Base-by-base conservation (phyloP, 2,888 invertebrate genomes). In the Drosophila stalkeri region DNA sequence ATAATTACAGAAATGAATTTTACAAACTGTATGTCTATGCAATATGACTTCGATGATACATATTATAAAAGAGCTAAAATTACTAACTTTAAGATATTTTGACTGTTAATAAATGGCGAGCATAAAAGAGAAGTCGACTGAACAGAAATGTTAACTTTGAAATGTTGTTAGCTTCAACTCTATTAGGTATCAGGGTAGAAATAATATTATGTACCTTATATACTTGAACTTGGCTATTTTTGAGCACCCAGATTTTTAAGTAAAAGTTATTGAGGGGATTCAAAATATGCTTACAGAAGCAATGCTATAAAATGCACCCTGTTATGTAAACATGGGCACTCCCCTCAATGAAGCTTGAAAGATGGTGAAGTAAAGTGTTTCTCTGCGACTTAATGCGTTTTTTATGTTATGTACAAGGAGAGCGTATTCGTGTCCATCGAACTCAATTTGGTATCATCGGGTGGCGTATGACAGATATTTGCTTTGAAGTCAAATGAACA, bases 391-490 rank as follows among this genome's bases (percentile, higher is more conserved):
- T 87, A 83, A 90, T 91, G 84, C 77, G 75, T 82, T 84, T 89
- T 91, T 86, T 90, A 87, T 80, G 85, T 86, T 86, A 88, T 90
- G 64, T 84, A 82, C 75, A 77, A 64, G 70, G 47, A 57, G 61
- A 62, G 66, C 60, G 67, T 62, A 77, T 78, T 78, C 77, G 18
- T 33, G 63, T 59, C 76, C 75, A 82, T 75, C 75, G 72, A 77
- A 63, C 44, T 52, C 47, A 47, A 61, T 62, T 70, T 64, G 16
- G 37, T 23, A 16, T 37, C 23, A 54, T 20, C 14, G 35, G 33
- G 20, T 35, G 16, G 35, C 20, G 7, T 33, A 33, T 54, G 66
- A 43, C 66, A 72, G 72, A 68, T 75, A 68, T 70, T 41, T 67
- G 56, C 60, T 35, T 55, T 71, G 23, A 61, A 72, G 56, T 62